Conservation (phyloP, 1,140 invertebrate species). For the Drosophila pectinifera region DNA sequence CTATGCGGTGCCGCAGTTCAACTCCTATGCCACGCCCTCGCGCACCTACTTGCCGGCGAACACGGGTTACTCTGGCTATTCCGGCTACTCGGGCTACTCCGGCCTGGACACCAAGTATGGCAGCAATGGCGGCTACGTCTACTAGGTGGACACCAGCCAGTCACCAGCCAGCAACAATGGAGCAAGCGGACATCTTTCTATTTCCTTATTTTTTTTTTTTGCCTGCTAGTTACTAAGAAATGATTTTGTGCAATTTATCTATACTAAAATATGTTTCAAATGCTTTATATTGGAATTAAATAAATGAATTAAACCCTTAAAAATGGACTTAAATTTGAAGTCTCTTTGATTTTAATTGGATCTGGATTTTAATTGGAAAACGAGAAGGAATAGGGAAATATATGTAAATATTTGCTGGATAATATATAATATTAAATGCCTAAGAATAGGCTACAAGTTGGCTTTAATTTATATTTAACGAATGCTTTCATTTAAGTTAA, state of each 20-base stretch:
- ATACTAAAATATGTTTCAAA: conserved; percentile 24
- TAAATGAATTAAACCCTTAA: not conserved
- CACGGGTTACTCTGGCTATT: conserved; percentile 33
- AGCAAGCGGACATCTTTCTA: conserved; percentile 14
- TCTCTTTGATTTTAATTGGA: no score
- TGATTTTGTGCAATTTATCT: conserved; percentile 26
- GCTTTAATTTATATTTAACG: not conserved
- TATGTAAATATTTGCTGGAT: not conserved
- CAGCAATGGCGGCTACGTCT: conserved; percentile 75
- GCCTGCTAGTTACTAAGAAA: conserved; percentile 3
- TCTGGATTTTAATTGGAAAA: not conserved
- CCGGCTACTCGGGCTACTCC: conserved; percentile 36
- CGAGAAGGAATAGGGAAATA: not conserved
- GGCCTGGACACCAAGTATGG: conserved; percentile 75
- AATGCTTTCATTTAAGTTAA: not conserved
- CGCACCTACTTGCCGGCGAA: conserved; percentile 53
- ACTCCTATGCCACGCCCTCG: conserved; percentile 56
- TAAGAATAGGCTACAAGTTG: not conserved
- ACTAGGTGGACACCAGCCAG: conserved; percentile 60
- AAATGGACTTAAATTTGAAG: not conserved
- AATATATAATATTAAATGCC: not conserved
- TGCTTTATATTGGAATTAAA: conserved; percentile 6
- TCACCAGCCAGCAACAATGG: conserved; percentile 30
- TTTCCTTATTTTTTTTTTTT: conserved; percentile 12
- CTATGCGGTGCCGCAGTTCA: conserved; percentile 63